Evolutionary conservation across 2,888 invertebrate genomes (phyloP).

Genomic region (Metacarcinus magister): DNA sequence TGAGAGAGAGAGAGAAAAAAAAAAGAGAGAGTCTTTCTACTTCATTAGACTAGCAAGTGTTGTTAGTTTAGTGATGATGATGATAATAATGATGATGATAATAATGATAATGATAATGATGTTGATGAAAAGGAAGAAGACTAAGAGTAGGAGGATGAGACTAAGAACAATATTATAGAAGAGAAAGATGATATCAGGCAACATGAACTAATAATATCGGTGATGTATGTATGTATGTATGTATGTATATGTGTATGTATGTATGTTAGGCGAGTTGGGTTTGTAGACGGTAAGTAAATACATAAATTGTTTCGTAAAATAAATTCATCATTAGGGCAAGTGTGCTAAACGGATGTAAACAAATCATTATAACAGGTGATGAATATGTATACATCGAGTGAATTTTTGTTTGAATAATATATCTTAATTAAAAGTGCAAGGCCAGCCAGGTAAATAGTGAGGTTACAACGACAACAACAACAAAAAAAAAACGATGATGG

Average conservation of each 20-base stretch:
- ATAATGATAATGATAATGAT: neutral
- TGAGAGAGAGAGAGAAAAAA: neutral
- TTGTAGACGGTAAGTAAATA: neutral
- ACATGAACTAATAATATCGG: neutral
- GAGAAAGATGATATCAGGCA: neutral
- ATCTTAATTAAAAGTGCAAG: too few species aligned
- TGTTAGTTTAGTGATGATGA: neutral
- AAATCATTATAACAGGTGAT: neutral
- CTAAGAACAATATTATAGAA: neutral
- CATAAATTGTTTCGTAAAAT: neutral
- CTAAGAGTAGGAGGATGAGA: neutral
- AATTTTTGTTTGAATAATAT: too few species aligned
- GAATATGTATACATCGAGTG: too few species aligned
- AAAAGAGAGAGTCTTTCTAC: neutral
- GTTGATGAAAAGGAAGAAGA: neutral
- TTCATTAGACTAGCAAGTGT: neutral
- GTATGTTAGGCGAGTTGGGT: neutral
- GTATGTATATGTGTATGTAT: conserved; percentile 29
- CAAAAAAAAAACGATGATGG: neutral
- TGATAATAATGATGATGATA: neutral
- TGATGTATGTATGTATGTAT: neutral
- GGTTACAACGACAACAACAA: neutral
- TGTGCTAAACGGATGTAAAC: neutral
- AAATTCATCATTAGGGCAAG: neutral
- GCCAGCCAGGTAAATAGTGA: too few species aligned